Conservation (phyloP, 1,140 invertebrate genomes). For the Bombus confusus region DNA sequence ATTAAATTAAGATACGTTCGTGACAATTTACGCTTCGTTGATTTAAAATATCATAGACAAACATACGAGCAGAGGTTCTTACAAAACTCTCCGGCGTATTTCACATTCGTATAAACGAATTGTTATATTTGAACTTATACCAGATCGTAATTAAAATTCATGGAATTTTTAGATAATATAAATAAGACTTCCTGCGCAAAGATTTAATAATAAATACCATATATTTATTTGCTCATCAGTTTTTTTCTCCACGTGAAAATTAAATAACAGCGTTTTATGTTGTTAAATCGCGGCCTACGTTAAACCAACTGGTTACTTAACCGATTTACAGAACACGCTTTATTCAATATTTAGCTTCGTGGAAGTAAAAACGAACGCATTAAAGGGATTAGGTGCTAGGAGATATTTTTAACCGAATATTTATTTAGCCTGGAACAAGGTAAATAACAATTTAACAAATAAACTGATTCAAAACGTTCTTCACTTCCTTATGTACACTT, state of each 20-base stretch:
- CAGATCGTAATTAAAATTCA: not conserved
- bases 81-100: too few relatives aligned
- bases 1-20: not conserved
- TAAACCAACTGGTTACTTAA: not conserved
- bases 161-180: not conserved
- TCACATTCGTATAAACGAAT: not conserved
- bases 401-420: not conserved
- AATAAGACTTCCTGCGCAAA: too few relatives aligned
- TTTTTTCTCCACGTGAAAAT: not conserved
- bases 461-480: not conserved
- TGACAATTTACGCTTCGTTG: not conserved
- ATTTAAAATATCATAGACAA: not conserved
- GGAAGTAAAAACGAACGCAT: not conserved
- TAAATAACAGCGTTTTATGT: not conserved
- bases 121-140: not conserved
- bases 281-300: not conserved
- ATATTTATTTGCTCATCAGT: not conserved
- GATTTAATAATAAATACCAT: not conserved
- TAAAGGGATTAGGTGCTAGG: not conserved
- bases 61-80: not conserved
- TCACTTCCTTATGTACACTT: conserved; percentile 32
- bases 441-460: conserved; percentile 19
- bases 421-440: conserved; percentile 26
- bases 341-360: not conserved
- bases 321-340: too few relatives aligned